Evolutionary conservation across 1,140 invertebrate species (phyloP).

Genomic region (Gonioctena quinquepunctata): DNA sequence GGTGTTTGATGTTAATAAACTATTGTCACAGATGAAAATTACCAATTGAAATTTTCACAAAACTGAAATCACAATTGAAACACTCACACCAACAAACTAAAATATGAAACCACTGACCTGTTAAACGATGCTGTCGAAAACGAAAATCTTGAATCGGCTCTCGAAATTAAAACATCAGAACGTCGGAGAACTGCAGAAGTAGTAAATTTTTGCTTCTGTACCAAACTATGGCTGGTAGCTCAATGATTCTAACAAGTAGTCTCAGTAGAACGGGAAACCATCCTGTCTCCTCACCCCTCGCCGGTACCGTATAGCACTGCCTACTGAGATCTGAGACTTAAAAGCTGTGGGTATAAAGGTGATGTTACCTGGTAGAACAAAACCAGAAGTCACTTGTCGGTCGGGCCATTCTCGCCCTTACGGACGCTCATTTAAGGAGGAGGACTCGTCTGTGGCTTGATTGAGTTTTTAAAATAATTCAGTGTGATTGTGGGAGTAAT

Average conservation of each 20-base stretch:
- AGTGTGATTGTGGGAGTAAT: slow-evolving; percentile 7
- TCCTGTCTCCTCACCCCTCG: slow-evolving; percentile 27
- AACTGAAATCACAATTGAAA: too few relatives aligned
- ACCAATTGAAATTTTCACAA: too few relatives aligned
- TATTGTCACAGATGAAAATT: too few relatives aligned
- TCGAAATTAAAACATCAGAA: slow-evolving; percentile 17
- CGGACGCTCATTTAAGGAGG: neutral
- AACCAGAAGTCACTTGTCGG: slow-evolving; percentile 9
- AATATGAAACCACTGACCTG: slow-evolving; percentile 7
- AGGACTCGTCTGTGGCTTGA: neutral
- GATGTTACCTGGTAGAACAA: slow-evolving; percentile 6
- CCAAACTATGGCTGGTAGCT: slow-evolving; percentile 52
- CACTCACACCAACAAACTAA: neutral
- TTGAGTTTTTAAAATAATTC: slow-evolving; percentile 25
- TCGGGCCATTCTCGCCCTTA: slow-evolving; percentile 5
- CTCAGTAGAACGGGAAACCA: slow-evolving; percentile 45
- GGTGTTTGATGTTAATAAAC: too few relatives aligned
- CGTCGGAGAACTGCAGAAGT: slow-evolving; percentile 15
- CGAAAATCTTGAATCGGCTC: neutral
- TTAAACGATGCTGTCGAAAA: neutral
- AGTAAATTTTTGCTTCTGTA: slow-evolving; percentile 47
- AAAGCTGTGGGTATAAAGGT: slow-evolving; percentile 30
- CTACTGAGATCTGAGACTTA: slow-evolving; percentile 36
- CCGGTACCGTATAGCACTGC: slow-evolving; percentile 35
- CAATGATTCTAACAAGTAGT: slow-evolving; percentile 52